Percentiles rank a stretch among this genome's conserved stretches.
phyloP scores from a whole-genome alignment of 2,113 vertebrate genomes.

The Panurus biarmicus region DNA sequence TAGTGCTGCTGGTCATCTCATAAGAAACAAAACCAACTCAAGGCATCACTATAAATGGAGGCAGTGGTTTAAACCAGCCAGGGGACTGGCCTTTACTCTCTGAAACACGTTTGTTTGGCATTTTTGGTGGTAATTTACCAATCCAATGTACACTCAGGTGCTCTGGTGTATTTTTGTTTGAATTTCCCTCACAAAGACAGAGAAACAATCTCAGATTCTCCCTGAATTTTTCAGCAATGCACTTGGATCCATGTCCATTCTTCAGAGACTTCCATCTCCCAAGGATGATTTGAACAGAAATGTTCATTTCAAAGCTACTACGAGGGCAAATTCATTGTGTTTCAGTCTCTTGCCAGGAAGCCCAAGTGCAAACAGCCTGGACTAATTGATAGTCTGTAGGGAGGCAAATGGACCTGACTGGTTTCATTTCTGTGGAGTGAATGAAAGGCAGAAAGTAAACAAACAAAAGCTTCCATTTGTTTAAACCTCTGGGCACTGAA shows the following conservation, averaged over 20 bases:
- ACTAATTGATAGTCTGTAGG: background rate
- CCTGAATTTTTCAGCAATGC: background rate
- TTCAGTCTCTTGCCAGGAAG: background rate
- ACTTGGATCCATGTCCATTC: background rate
- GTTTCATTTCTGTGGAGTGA: background rate
- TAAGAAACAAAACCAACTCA: background rate
- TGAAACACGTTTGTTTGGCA: background rate
- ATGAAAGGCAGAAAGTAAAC: background rate
- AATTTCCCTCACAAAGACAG: background rate
- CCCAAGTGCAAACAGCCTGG: background rate
- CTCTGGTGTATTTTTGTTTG: background rate
- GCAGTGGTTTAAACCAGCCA: background rate
- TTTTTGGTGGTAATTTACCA: background rate
- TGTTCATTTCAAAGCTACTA: background rate
- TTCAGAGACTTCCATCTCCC: background rate
- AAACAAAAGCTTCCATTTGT: constrained; percentile 19
- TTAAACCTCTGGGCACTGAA: background rate
- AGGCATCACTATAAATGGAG: background rate
- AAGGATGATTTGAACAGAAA: background rate
- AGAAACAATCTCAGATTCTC: background rate
- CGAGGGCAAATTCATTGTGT: background rate
- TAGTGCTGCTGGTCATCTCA: background rate
- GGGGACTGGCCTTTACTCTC: background rate
- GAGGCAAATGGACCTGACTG: background rate
- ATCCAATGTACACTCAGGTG: background rate